Evolutionary conservation across 2,113 vertebrate genomes (phyloP).

Genomic region (Suricata suricatta): DNA sequence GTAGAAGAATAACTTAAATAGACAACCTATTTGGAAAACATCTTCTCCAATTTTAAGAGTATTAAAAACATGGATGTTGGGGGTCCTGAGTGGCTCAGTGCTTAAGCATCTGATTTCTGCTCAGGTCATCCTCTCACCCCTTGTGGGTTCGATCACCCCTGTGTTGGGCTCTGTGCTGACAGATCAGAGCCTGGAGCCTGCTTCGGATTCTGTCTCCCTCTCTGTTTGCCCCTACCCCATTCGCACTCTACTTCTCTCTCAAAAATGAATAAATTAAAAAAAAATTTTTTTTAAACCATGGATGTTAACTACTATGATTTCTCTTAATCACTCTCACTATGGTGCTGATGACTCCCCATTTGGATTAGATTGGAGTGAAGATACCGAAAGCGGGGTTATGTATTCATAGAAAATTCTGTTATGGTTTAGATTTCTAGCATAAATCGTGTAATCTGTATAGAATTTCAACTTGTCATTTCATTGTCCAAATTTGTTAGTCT

Average conservation of each 20-base stretch:
- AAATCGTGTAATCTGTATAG: background rate
- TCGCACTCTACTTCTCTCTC: no score
- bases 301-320: constrained; percentile 28
- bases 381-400: background rate
- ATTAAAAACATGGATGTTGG: background rate
- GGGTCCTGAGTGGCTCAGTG: no score
- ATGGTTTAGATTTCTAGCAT: background rate
- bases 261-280: no score
- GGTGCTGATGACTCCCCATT: background rate
- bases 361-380: background rate
- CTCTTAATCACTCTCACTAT: background rate
- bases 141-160: no score
- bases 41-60: background rate
- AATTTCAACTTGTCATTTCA: background rate
- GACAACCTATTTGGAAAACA: background rate
- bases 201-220: no score
- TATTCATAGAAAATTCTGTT: background rate
- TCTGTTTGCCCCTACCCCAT: no score
- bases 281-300: background rate
- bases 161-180: no score
- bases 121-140: no score
- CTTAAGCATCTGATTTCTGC: no score
- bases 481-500: background rate
- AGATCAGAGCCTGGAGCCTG: no score
- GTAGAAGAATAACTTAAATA: background rate